Base-by-base conservation (phyloP, 2,888 invertebrate genomes). In the Drosophila algonquin region DNA sequence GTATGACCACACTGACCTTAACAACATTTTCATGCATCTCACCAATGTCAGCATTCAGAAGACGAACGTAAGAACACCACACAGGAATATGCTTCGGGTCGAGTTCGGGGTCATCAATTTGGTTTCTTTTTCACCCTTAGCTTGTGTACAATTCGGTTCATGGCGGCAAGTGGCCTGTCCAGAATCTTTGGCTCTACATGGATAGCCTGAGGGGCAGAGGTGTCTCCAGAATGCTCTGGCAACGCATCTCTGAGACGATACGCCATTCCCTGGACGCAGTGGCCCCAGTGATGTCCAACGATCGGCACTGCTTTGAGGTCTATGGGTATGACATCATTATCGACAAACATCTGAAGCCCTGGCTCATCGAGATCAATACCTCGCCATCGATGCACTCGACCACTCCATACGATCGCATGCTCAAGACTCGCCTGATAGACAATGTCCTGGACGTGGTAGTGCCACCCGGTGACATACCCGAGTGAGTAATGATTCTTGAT, bases 21-120 rank as follows among this genome's bases (percentile, higher is more conserved):
- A 98, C 92, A 98, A 97, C 91, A 97, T 97, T 95, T 98, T 97
- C 90, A 97, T 98, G 60, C 98, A 98, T 93, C 94, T 98, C 60
- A 98, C 98, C 12, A 99, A 99, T 91, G 98, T 98, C 5, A 98
- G 98, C 67, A 98, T 99, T n/a, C 99, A 99, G 92, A 98, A 98
- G 92, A 98, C 98, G 90, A 98, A 98, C 78, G 90, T 90, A 72
- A 84, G 89, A 6, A 45, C 2, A 24, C 32, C 21, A 6, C 6
- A 27, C 27, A 7, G 27, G 27, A 27, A 14, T 52, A 21, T 21
- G 21, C 3, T 40, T 55, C 27, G 7, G n/a, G 3, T 21, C 3
- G 3, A 45, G 27, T 16, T 18, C 9, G 24, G 40, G 4, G 2
- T n/a, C 18, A n/a, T 6, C 1, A 32, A 24, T 9, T 40, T 0